Evolutionary conservation across 2,888 invertebrate genomes (phyloP), one percentile per base, ranked within the genome.

Genomic region (Cephus pygmeus): DNA sequence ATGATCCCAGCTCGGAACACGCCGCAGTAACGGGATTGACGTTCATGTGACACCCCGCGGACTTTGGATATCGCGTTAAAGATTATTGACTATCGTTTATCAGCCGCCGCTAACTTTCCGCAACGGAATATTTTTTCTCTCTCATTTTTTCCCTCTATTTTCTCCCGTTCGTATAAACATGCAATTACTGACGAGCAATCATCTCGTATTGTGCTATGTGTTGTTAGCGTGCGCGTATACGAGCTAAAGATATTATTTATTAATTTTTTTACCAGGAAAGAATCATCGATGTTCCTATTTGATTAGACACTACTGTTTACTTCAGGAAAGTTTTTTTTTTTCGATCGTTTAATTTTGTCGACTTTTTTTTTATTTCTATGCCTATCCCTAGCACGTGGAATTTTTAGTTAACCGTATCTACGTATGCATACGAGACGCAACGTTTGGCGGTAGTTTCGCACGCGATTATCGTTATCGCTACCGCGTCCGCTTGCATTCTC

Each of bases 41-140:
- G 76, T 76, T 80, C 82, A 82, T 82, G 84, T 84, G 85, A 84
- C 84, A 79, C 79, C 79, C 79, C 80, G 75, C 79, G 83, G 83
- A 84, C 84, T 84, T 83, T 83, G 83, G 80, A 79, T 33, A 80
- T 79, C 79, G 79, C 79, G 80, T 79, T 77, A 76, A 77, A 34
- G 81, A 81, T 80, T 81, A 80, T 79, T 81, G 80, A 81, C 82
- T 79, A 81, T 75, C 77, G 78, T 74, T 80, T 68, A 31, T 69
- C 76, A 79, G 82, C 79, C 73, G 80, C 15, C 23, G 56, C 23
- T 81, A 81, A 80, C 82, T 83, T 84, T 84, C 84, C 84, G 83
- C 74, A 36, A 12, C 36, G 15, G n/a, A 31, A 34, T 36, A 11
- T 36, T 77, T 77, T 69, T 69, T 35, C 12, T n/a, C 15, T 40